A percentile compares a stretch with the other conserved stretches of the same genome.
These are phyloP conservation scores for Plectropomus leopardus DNA, from an alignment of 2,113 vertebrate species.

Conservation along the genomic window DNA sequence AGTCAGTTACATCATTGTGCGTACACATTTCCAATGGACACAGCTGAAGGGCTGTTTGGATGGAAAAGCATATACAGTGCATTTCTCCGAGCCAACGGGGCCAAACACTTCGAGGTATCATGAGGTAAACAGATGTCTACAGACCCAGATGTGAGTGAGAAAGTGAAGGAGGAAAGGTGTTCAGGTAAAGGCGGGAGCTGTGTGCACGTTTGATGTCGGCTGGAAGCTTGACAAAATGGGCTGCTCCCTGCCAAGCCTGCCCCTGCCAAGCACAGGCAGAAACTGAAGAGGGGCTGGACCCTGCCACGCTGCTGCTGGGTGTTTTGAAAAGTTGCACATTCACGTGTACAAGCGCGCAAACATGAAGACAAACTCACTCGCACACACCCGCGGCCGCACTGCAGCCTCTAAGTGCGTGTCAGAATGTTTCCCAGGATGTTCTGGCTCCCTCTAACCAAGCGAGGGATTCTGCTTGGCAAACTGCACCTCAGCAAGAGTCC, in stretches of 20 bases:
- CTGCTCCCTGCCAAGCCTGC: slow-evolving; percentile 69
- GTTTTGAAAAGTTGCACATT: slow-evolving; percentile 67
- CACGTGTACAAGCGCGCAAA: slow-evolving; percentile 6
- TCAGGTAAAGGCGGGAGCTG: slow-evolving; percentile 41
- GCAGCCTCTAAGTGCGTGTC: slow-evolving; percentile 62
- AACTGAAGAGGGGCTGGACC: slow-evolving; percentile 74
- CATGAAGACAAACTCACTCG: slow-evolving; percentile 31
- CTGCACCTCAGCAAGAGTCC: slow-evolving; percentile 74
- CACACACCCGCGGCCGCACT: slow-evolving; percentile 18
- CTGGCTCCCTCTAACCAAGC: slow-evolving; percentile 72
- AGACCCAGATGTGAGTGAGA: slow-evolving; percentile 49
- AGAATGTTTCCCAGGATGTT: slow-evolving; percentile 77
- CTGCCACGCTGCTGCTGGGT: slow-evolving; percentile 64
- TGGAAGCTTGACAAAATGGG: slow-evolving; percentile 78
- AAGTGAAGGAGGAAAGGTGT: slow-evolving; percentile 50
- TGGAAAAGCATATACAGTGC: slow-evolving; percentile 6
- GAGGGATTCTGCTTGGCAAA: slow-evolving; percentile 79
- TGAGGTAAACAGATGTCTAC: slow-evolving; percentile 69
- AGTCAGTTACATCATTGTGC: slow-evolving; percentile 23
- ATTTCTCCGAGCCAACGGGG: slow-evolving; percentile 32
- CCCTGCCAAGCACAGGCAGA: slow-evolving; percentile 67
- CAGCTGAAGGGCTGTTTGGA: slow-evolving; percentile 39
- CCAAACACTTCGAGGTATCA: slow-evolving; percentile 55
- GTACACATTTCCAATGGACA: slow-evolving; percentile 38
- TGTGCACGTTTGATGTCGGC: slow-evolving; percentile 72